These are phyloP conservation scores for Ditylenchus weischeri DNA, from an alignment of 2,888 invertebrate genomes.

Conservation along the genomic window DNA sequence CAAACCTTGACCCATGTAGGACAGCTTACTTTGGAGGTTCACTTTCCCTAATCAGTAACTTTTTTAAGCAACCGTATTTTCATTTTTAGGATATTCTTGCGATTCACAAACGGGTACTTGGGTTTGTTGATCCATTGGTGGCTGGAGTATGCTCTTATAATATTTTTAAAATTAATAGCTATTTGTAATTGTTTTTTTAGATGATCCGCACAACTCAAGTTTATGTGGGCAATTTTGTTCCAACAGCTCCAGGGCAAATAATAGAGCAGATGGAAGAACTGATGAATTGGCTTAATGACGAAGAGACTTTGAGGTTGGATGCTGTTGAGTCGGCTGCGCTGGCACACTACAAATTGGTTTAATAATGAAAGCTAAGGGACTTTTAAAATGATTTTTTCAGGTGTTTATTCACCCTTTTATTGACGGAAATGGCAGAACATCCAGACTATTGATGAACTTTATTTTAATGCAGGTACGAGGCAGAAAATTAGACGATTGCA, in stretches of 20 bases:
- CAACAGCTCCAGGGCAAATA: slow-evolving; percentile 81
- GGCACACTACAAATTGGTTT: slow-evolving; percentile 86
- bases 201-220: slow-evolving; percentile 63
- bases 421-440: slow-evolving; percentile 19
- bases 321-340: slow-evolving; percentile 90
- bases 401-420: slow-evolving; percentile 91
- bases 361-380: slow-evolving; percentile 59
- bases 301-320: slow-evolving; percentile 78
- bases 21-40: slow-evolving; percentile 37
- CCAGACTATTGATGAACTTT: slow-evolving; percentile 88
- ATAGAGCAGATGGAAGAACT: slow-evolving; percentile 79
- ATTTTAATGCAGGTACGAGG: slow-evolving; percentile 70
- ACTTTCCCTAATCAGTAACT: slow-evolving; percentile 5
- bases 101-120: slow-evolving; percentile 85
- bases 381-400: slow-evolving; percentile 63
- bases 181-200: background rate
- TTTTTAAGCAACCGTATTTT: background rate
- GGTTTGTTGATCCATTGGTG: slow-evolving; percentile 87
- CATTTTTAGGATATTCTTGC: slow-evolving; percentile 80
- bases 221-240: slow-evolving; percentile 89
- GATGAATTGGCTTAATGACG: slow-evolving; percentile 83
- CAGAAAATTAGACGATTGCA: no score
- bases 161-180: slow-evolving; percentile 68
- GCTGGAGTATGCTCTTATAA: slow-evolving; percentile 73
- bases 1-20: slow-evolving; percentile 69